A percentile compares a stretch with the other conserved stretches of the same genome.
Conservation (phyloP, 2,888 invertebrate genomes). For the Oscheius sp. region DNA sequence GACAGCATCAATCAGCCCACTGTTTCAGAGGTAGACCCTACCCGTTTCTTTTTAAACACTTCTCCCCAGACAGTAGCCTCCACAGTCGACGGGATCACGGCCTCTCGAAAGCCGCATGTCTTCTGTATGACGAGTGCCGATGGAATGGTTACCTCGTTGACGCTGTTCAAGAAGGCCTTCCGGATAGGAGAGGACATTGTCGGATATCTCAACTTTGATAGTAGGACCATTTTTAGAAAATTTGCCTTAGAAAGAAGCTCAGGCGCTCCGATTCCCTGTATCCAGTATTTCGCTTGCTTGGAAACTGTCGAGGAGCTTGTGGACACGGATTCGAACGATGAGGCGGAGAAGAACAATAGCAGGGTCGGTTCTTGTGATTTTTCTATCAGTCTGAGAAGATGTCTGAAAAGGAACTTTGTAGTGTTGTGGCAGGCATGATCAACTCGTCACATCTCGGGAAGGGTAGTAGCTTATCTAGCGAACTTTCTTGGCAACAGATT, state of each 20-base stretch:
- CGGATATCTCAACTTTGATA: constrained; percentile 78
- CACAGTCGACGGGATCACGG: constrained; percentile 63
- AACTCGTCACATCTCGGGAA: too few relatives aligned
- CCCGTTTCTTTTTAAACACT: background rate
- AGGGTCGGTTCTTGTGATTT: background rate
- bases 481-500: too few relatives aligned
- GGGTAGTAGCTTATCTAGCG: too few relatives aligned
- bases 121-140: constrained; percentile 44
- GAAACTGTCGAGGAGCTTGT: constrained; percentile 51
- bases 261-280: constrained; percentile 42
- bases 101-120: constrained; percentile 49
- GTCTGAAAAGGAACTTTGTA: too few relatives aligned
- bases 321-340: constrained; percentile 40
- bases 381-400: background rate
- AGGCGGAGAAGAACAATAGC: constrained; percentile 7
- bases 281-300: constrained; percentile 51
- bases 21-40: constrained; percentile 71
- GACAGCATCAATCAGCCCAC: constrained; percentile 87
- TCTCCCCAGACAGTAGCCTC: constrained; percentile 51
- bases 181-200: constrained; percentile 97
- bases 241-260: background rate
- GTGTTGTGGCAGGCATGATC: too few relatives aligned
- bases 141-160: constrained; percentile 85
- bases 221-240: constrained; percentile 1
- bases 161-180: constrained; percentile 92